phyloP scores from a whole-genome alignment of 2,888 invertebrate species.

The Therioaphis trifolii region DNA sequence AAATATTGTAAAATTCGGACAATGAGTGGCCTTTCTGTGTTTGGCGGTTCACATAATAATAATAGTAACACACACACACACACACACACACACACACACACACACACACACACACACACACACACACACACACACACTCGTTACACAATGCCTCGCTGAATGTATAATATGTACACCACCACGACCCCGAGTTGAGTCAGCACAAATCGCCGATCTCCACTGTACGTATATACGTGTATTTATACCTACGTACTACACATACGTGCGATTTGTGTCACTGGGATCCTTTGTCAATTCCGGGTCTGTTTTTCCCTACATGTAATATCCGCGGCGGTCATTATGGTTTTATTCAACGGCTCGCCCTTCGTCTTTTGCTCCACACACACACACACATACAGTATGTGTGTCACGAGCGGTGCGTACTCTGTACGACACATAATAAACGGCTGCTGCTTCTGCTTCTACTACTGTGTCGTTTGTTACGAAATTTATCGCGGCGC shows the following conservation, averaged over 20 bases:
- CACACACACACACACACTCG: too few relatives aligned
- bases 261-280: background rate
- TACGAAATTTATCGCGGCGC: background rate
- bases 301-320: background rate
- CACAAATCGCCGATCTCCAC: background rate
- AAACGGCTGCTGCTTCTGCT: background rate
- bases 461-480: background rate
- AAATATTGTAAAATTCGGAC: background rate
- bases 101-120: too few relatives aligned
- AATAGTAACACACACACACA: too few relatives aligned
- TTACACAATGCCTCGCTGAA: too few relatives aligned
- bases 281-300: conserved; percentile 23
- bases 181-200: conserved; percentile 15
- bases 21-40: background rate
- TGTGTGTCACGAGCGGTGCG: background rate
- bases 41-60: too few relatives aligned
- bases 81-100: too few relatives aligned
- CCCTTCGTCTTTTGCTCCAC: conserved; percentile 29
- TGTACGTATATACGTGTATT: too few relatives aligned
- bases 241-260: background rate
- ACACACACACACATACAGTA: background rate
- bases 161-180: background rate
- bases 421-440: background rate
- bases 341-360: conserved; percentile 28
- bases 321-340: conserved; percentile 11